phyloP scores from a whole-genome alignment of 2,797 vertebrate species.

The Lycodopsis pacificus region DNA sequence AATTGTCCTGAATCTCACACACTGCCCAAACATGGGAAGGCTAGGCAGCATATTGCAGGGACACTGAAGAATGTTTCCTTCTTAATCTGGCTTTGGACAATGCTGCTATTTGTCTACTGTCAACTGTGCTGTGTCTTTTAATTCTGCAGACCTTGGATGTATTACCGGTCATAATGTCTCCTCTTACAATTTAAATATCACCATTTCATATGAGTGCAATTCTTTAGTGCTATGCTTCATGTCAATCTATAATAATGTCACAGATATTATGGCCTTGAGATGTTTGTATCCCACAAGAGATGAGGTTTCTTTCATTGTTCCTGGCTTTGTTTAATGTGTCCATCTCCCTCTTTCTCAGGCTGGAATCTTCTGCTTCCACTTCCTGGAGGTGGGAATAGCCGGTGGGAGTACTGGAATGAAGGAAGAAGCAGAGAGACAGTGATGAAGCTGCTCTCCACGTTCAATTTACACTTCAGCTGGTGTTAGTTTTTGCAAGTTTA shows the following conservation, averaged over 20 bases:
- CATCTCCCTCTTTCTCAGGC: constrained; percentile 37
- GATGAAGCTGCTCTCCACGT: constrained; percentile 38
- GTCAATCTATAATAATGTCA: background rate
- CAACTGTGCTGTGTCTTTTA: constrained; percentile 25
- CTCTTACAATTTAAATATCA: background rate
- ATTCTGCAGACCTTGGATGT: constrained; percentile 33
- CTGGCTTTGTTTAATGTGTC: constrained; percentile 10
- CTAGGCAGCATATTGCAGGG: constrained; percentile 41
- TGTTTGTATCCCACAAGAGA: background rate
- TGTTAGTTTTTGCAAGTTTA: constrained; percentile 16
- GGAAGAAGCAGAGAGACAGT: constrained; percentile 1
- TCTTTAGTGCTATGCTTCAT: background rate
- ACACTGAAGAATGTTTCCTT: constrained; percentile 42
- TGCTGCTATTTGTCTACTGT: constrained; percentile 45
- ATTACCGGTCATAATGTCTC: background rate
- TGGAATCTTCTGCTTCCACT: constrained; percentile 19
- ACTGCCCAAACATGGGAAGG: constrained; percentile 39
- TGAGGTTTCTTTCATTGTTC: background rate
- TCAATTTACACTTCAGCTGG: constrained; percentile 19
- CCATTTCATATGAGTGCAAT: background rate
- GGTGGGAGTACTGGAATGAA: constrained; percentile 3
- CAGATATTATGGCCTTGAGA: background rate
- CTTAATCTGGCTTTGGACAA: constrained; percentile 45
- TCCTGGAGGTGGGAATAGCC: constrained; percentile 14
- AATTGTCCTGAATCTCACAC: constrained; percentile 59